These are phyloP conservation scores for Hyla sarda DNA, from an alignment of 2,113 vertebrate species.

Conservation along the genomic window DNA sequence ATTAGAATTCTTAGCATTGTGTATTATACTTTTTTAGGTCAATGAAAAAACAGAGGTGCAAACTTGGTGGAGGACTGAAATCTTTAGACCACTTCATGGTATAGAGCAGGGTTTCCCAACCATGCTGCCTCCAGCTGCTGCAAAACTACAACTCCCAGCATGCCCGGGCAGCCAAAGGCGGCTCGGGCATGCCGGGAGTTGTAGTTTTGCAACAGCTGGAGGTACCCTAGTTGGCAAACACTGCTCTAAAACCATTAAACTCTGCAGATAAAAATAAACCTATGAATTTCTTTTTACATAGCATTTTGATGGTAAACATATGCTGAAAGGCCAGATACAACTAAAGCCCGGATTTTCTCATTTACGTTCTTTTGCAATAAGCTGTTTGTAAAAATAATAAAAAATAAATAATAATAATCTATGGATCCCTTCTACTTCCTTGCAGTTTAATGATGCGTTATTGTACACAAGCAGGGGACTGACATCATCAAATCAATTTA, in stretches of 20 bases:
- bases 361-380: not conserved
- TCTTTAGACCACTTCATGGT: not conserved
- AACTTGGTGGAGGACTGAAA: not conserved
- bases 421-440: constrained; percentile 12
- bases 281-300: too few species aligned
- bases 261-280: too few species aligned
- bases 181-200: too few species aligned
- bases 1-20: not conserved
- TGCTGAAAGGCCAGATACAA: not conserved
- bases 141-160: too few species aligned
- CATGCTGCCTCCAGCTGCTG: too few species aligned
- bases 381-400: not conserved
- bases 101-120: too few species aligned
- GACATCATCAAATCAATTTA: constrained; percentile 93
- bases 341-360: not conserved
- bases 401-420: not conserved
- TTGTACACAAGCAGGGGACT: constrained; percentile 95
- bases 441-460: constrained; percentile 91
- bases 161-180: too few species aligned
- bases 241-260: too few species aligned
- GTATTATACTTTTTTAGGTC: not conserved
- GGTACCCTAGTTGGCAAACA: too few species aligned
- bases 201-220: too few species aligned
- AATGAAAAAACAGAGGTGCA: not conserved
- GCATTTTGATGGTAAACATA: too few species aligned